These are phyloP conservation scores for Otolemur garnettii DNA, from an alignment of 2,113 vertebrate species.

Conservation along the genomic window DNA sequence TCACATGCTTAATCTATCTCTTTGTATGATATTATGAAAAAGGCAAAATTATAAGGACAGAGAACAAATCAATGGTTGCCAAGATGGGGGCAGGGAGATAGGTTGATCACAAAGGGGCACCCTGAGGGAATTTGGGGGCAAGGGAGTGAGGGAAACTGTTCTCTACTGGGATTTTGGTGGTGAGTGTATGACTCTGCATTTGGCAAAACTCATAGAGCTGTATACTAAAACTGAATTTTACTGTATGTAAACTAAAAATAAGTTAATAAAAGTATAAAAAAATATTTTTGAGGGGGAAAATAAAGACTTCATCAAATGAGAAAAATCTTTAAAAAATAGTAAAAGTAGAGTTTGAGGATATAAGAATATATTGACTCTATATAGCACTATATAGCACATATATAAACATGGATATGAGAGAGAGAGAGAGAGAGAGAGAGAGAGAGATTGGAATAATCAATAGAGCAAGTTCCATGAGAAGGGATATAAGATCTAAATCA, in stretches of 20 bases:
- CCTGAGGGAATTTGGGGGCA: background rate
- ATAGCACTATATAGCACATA: background rate
- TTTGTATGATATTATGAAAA: background rate
- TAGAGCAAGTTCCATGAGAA: background rate
- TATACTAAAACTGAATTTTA: background rate
- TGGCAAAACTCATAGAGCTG: background rate
- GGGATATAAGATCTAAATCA: background rate
- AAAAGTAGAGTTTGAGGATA: background rate
- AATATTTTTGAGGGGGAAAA: too few relatives aligned
- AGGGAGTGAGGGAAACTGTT: background rate
- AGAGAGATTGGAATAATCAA: background rate
- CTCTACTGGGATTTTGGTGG: background rate
- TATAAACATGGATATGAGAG: too few relatives aligned
- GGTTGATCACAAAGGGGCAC: background rate
- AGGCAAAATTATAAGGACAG: background rate
- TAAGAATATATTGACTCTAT: background rate
- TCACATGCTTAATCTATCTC: background rate
- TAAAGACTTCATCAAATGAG: background rate
- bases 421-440: too few relatives aligned
- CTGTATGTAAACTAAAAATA: background rate
- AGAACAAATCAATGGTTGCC: background rate
- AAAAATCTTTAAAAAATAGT: background rate
- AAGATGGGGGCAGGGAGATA: background rate
- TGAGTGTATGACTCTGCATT: background rate
- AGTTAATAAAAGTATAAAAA: conserved; percentile 4